Evolutionary conservation across 1,140 invertebrate species (phyloP).

Genomic region (Drosophila cardini): DNA sequence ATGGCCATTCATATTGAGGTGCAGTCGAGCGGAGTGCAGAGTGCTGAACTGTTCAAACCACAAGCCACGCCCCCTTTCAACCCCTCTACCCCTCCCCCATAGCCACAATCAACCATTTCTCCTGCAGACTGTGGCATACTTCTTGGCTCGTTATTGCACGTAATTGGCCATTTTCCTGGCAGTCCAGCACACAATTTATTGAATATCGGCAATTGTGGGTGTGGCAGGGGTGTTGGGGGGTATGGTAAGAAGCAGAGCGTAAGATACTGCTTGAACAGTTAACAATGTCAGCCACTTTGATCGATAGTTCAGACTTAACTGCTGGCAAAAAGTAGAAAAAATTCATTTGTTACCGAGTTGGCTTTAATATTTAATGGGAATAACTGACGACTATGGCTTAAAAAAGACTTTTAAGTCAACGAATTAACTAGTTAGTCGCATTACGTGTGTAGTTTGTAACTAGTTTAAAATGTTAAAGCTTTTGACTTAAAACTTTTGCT

Average conservation of each 20-base stretch:
- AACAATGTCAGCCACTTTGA: conserved; percentile 44
- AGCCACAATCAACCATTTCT: conserved; percentile 15
- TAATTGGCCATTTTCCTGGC: conserved; percentile 77
- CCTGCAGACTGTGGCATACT: conserved; percentile 53
- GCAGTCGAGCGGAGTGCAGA: conserved; percentile 51
- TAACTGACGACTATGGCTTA: not conserved
- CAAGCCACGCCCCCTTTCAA: not conserved
- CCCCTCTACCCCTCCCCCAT: not conserved
- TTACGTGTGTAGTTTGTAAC: too few relatives aligned
- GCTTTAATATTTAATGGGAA: conserved; percentile 2
- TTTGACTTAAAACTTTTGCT: not conserved
- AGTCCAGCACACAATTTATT: conserved; percentile 67
- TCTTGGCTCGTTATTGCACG: conserved; percentile 76
- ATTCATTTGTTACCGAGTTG: not conserved
- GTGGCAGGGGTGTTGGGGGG: not conserved
- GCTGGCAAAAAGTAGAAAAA: conserved; percentile 6
- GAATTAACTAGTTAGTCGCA: too few relatives aligned
- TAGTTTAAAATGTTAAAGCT: too few relatives aligned
- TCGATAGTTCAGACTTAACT: conserved; percentile 50
- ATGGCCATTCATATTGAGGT: conserved; percentile 75
- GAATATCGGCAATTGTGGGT: conserved; percentile 64
- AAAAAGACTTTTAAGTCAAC: not conserved
- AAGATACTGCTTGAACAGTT: not conserved
- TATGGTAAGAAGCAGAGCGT: not conserved
- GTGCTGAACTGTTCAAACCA: not conserved